Percentiles rank a stretch among this genome's conserved stretches.
Conservation (phyloP, 1,140 invertebrate species). For the Berghia stephanieae region DNA sequence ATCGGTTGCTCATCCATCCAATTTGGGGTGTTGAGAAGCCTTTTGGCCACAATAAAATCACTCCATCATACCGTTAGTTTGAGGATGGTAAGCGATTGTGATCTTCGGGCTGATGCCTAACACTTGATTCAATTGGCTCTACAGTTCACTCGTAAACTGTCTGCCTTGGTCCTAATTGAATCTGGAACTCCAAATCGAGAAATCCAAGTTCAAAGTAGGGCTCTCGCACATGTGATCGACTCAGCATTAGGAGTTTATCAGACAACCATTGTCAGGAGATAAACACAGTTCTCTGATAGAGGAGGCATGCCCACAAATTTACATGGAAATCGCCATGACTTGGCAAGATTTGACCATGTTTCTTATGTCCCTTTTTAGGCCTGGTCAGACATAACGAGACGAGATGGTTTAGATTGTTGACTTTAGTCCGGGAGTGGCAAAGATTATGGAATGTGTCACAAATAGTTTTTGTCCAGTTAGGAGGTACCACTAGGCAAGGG, state of each 20-base stretch:
- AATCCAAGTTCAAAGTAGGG: constrained; percentile 60
- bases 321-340: constrained; percentile 63
- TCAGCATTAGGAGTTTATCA: constrained; percentile 54
- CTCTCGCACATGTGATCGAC: constrained; percentile 49
- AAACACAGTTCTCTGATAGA: constrained; percentile 47
- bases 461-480: background rate
- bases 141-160: constrained; percentile 56
- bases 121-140: background rate
- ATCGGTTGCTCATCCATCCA: background rate
- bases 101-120: too few relatives aligned
- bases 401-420: background rate
- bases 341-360: background rate
- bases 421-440: background rate
- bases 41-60: constrained; percentile 25
- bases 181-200: constrained; percentile 50
- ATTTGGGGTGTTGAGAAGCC: background rate
- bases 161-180: constrained; percentile 65
- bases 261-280: constrained; percentile 54
- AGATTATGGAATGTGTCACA: background rate
- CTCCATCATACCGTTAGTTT: constrained; percentile 26
- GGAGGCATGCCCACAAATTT: constrained; percentile 69
- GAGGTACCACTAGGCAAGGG: background rate
- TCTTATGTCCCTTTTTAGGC: background rate
- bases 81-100: constrained; percentile 24
- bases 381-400: constrained; percentile 11